These are phyloP conservation scores for Liasis olivaceus DNA, from an alignment of 2,797 vertebrate species.

Conservation along the genomic window DNA sequence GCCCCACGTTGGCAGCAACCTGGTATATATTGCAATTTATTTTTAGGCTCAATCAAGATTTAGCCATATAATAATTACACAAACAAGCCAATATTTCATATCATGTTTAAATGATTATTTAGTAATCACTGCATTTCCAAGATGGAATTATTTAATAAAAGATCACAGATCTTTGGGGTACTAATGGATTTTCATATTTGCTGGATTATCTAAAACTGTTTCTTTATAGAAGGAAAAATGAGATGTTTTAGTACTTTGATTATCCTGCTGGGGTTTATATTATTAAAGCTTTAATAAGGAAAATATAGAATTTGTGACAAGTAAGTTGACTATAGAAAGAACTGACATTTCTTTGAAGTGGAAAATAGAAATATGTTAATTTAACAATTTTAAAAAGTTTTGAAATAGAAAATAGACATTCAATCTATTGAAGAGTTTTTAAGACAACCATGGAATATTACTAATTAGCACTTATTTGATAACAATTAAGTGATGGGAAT, in stretches of 20 bases:
- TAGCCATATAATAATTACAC: background rate
- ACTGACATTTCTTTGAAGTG: background rate
- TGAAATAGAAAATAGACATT: background rate
- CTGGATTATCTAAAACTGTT: background rate
- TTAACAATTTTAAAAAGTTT: constrained; percentile 5
- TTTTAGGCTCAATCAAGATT: background rate
- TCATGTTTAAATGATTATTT: background rate
- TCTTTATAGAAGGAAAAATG: background rate
- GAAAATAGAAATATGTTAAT: constrained; percentile 6
- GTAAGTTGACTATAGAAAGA: background rate
- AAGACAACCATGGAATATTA: background rate
- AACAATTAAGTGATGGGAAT: background rate
- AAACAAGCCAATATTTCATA: background rate
- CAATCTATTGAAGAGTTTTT: background rate
- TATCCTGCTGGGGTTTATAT: background rate
- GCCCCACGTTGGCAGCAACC: background rate
- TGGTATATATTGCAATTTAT: background rate
- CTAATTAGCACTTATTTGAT: background rate
- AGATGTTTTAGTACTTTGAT: background rate
- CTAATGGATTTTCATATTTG: background rate
- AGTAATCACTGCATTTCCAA: background rate
- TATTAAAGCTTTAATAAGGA: background rate
- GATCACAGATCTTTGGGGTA: background rate
- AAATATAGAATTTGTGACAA: background rate
- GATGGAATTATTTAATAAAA: background rate